Evolutionary conservation across 2,113 vertebrate genomes (phyloP), one percentile per base, ranked within the genome.

Genomic region (Azemiops feae): DNA sequence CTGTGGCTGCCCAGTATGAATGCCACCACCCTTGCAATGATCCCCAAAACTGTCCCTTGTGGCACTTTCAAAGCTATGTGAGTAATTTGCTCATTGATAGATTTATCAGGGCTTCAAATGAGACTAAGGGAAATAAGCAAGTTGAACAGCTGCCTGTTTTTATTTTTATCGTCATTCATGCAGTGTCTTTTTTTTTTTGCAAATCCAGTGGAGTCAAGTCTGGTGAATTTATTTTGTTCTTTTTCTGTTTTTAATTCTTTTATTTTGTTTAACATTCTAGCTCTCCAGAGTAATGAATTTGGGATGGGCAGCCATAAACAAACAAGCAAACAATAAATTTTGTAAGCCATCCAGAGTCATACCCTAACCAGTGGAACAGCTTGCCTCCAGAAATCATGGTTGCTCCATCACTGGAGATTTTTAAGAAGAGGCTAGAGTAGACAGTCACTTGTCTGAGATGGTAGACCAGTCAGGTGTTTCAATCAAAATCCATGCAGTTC

Each of bases 1-100:
- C 20, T 93, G 14, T 96, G 95, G 93, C 60, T 96, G 18, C n/a
- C 94, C 60, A 94, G 95, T 55, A 60, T 96, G 69, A 96, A 93
- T 3, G 93, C 89, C 34, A 87, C 81, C 9, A 93, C 92, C 20
- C 91, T 96, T 39, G 57, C 87, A 3, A 43, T 39, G 16, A 94
- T 96, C 54, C 95, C 96, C 18, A 57, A 34, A 16, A 94, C 85
- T 11, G 39, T 96, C 4, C 87, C 91, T 12, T 96, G 96, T 30
- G 43, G 53, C 0, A 52, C 69, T 60, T 96, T 93, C 58, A 94
- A 95, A 91, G 58, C 87, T 27, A 91, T 96, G 96, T 95, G 89
- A 95, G 95, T 89, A 86, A 69, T 69, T 69, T 16, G 6, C 5
- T 27, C 25, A 30, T 45, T 23, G 50, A 3, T 5, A 47, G 20